A percentile compares a stretch with the other conserved stretches of the same genome.
Evolutionary conservation across 2,888 invertebrate species (phyloP).

Genomic region (Oscheius sp.): DNA sequence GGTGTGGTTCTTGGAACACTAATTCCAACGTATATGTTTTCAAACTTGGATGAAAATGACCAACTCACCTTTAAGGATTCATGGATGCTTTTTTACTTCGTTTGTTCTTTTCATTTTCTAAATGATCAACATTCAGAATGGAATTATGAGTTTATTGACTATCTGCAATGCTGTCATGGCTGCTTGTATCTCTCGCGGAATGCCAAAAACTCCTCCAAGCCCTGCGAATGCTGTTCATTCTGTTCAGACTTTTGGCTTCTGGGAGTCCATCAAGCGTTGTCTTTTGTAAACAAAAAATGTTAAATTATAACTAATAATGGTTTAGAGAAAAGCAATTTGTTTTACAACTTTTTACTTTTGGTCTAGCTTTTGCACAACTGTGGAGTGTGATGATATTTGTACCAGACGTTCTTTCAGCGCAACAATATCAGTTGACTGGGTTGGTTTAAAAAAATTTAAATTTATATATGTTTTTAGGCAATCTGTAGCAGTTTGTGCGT

Average conservation of each 20-base stretch:
- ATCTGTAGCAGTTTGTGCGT: slow-evolving; percentile 45
- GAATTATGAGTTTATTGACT: slow-evolving; percentile 41
- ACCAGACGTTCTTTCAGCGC: slow-evolving; percentile 36
- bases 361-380: slow-evolving; percentile 58
- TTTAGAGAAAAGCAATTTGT: slow-evolving; percentile 52
- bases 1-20: slow-evolving; percentile 65
- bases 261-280: slow-evolving; percentile 39
- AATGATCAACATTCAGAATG: slow-evolving; percentile 35
- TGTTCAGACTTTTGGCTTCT: slow-evolving; percentile 42
- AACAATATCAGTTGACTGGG: slow-evolving; percentile 43
- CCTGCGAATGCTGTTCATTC: slow-evolving; percentile 57
- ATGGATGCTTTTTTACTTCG: slow-evolving; percentile 39
- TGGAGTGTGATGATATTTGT: slow-evolving; percentile 53
- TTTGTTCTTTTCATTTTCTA: background rate
- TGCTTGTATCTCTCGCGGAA: slow-evolving; percentile 33
- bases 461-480: slow-evolving; percentile 14
- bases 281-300: slow-evolving; percentile 27
- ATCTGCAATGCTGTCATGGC: slow-evolving; percentile 40
- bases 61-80: background rate
- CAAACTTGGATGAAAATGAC: background rate
- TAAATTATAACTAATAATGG: background rate
- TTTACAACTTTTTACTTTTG: slow-evolving; percentile 63
- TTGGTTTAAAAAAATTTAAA: slow-evolving; percentile 1
- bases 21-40: slow-evolving; percentile 54
- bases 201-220: slow-evolving; percentile 65